Conservation (phyloP, 2,113 vertebrate species). For the Peromyscus californicus region DNA sequence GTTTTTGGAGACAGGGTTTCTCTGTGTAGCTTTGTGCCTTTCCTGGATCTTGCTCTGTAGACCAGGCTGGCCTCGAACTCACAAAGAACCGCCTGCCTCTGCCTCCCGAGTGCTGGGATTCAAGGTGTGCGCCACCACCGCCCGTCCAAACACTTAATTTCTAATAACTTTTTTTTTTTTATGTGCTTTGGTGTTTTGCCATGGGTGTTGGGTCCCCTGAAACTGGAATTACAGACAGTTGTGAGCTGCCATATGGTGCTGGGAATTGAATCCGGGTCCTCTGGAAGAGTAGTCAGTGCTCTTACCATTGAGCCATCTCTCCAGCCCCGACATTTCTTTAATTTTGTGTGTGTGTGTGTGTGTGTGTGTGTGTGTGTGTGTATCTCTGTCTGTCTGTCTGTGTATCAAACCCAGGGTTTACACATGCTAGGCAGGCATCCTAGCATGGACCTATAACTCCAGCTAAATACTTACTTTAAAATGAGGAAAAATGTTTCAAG, state of each 20-base stretch:
- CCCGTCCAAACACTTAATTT: neutral
- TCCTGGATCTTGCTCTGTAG: too few species aligned
- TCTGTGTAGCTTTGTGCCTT: too few species aligned
- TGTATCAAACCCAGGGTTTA: neutral
- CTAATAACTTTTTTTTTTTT: neutral
- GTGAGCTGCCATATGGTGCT: neutral
- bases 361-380: neutral
- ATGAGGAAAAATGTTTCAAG: neutral
- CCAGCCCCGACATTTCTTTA: neutral
- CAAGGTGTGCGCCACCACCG: too few species aligned
- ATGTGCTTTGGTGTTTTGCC: neutral
- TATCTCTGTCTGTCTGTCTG: too few species aligned
- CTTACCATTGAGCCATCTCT: neutral
- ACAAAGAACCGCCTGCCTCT: too few species aligned
- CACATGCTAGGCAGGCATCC: neutral
- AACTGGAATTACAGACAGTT: neutral
- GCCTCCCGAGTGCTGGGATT: too few species aligned
- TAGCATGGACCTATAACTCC: neutral
- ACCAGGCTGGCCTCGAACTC: too few species aligned
- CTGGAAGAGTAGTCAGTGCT: neutral
- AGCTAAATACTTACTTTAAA: conserved; percentile 36
- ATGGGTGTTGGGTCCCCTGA: neutral
- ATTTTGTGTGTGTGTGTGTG: too few species aligned
- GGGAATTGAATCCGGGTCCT: neutral
- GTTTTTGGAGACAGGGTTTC: too few species aligned